Evolutionary conservation across 2,797 vertebrate genomes (phyloP), one percentile per base, ranked within the genome.

Genomic region (Argya squamiceps): DNA sequence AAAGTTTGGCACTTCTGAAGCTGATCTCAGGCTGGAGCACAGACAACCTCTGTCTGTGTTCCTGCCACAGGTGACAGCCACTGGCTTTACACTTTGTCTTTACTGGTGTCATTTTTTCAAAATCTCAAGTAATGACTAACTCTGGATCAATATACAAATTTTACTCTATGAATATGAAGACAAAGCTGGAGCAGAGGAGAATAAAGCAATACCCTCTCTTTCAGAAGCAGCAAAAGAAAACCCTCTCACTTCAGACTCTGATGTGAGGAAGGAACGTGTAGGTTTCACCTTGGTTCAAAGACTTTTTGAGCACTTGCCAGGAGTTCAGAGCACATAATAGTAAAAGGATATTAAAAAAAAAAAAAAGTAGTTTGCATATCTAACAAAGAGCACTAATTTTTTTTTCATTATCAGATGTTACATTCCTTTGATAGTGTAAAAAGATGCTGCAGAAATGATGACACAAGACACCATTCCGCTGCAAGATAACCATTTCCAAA

Each of bases 391-490:
- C 63, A 59, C 59, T 85, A 58, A 49, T 86, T 92, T 94, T 96
- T 95, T 96, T 93, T 89, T 78, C 88, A 43, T 89, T 87, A 94
- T 96, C 87, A 92, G 89, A 89, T 93, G 86, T 69, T 93, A 94
- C 43, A 39, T 89, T 94, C 92, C 78, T 71, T 84, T 88, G 82
- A 81, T 44, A 50, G 34, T 30, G 34, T 92, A 88, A 92, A 93
- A 95, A 92, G 94, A 92, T 93, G 84, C 69, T 49, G 50, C 37
- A 80, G 82, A 85, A 95, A 92, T 73, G 78, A 89, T 88, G 95
- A 55, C 86, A 96, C 65, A 44, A 91, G 92, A 85, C 86, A 95
- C 81, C 39, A 84, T 78, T 63, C 89, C 58, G 39, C 88, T 73
- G 92, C 65, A 84, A 91, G 94, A 93, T 93, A 96, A 89, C 84